phyloP scores from a whole-genome alignment of 2,797 vertebrate genomes.

The Cuniculus paca region DNA sequence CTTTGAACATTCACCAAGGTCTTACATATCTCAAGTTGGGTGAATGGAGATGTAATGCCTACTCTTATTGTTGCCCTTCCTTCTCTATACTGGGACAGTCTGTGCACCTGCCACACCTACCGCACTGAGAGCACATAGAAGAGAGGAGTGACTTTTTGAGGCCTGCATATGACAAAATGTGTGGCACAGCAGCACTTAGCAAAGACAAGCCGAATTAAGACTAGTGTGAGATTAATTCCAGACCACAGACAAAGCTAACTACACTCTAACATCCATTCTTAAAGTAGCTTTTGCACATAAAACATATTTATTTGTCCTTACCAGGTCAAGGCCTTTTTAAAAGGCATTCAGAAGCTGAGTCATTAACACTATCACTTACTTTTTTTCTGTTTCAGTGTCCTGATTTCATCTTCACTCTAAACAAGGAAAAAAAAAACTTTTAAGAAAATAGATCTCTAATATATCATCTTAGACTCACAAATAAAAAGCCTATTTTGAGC shows the following conservation, averaged over 20 bases:
- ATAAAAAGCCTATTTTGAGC: conserved; percentile 39
- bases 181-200: background rate
- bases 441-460: conserved; percentile 49
- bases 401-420: conserved; percentile 94
- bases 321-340: conserved; percentile 76
- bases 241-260: conserved; percentile 44
- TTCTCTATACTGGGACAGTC: background rate
- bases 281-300: conserved; percentile 60
- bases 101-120: background rate
- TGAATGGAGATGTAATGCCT: background rate
- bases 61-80: background rate
- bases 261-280: conserved; percentile 66
- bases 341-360: conserved; percentile 79
- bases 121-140: background rate
- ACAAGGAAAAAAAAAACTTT: conserved; percentile 62
- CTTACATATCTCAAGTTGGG: background rate
- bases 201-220: conserved; percentile 48
- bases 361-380: conserved; percentile 91
- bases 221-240: background rate
- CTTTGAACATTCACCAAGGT: conserved; percentile 48
- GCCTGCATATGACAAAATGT: background rate
- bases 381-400: conserved; percentile 91
- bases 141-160: background rate
- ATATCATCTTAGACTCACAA: conserved; percentile 39
- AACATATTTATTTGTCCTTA: conserved; percentile 77